Percentiles rank a stretch among this genome's conserved stretches.
Evolutionary conservation across 2,113 vertebrate genomes (phyloP).

Genomic region (Aegotheles bennettii): DNA sequence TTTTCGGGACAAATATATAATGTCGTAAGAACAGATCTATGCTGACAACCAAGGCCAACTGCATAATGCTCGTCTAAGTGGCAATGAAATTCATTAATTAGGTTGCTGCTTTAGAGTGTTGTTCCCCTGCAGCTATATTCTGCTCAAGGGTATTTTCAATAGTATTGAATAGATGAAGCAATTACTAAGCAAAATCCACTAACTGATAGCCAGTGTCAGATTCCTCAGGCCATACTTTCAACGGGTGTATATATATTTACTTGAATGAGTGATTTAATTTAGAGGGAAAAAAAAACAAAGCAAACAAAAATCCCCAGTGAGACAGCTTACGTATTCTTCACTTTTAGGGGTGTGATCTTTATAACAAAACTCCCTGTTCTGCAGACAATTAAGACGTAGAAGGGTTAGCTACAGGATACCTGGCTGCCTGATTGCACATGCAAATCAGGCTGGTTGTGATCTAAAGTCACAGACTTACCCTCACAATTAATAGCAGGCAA

Average conservation of each 20-base stretch:
- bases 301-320: background rate
- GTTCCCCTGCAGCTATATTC: conserved; percentile 58
- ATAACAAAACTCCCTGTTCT: background rate
- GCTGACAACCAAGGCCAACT: conserved; percentile 18
- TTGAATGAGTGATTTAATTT: background rate
- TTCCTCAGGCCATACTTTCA: conserved; percentile 32
- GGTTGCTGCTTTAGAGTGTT: conserved; percentile 14
- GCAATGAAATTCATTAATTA: conserved; percentile 58
- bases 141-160: conserved; percentile 57
- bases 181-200: conserved; percentile 60
- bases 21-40: background rate
- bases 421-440: background rate
- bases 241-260: background rate
- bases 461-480: background rate
- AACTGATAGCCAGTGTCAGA: conserved; percentile 30
- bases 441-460: background rate
- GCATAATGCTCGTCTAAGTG: conserved; percentile 34
- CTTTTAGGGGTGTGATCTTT: background rate
- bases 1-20: background rate
- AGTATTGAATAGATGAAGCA: conserved; percentile 47
- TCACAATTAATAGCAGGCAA: background rate
- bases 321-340: background rate
- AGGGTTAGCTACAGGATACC: background rate
- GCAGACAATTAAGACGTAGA: background rate
- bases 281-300: background rate